Evolutionary conservation across 2,113 vertebrate genomes (phyloP).

Genomic region (Equus quagga): DNA sequence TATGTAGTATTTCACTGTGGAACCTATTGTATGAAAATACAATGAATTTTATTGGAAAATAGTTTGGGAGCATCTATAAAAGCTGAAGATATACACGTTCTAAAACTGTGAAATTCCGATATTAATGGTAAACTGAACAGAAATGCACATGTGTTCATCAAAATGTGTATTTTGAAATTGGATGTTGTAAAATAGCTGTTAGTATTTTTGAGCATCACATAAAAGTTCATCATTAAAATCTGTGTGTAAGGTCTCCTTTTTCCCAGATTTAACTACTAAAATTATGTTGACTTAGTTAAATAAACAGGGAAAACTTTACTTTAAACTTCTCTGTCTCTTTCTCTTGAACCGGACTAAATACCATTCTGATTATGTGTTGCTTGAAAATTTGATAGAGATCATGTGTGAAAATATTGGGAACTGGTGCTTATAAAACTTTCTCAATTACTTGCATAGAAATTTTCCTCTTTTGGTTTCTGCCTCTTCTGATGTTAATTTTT

Average conservation of each 20-base stretch:
- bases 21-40: background rate
- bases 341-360: background rate
- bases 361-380: background rate
- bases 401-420: background rate
- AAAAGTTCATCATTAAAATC: background rate
- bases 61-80: background rate
- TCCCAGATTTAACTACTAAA: background rate
- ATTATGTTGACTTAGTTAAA: background rate
- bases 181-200: background rate
- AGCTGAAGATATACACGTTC: background rate
- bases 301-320: background rate
- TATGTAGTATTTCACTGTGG: background rate
- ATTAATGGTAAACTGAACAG: background rate
- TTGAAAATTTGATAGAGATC: background rate
- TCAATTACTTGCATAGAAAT: background rate
- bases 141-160: background rate
- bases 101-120: background rate
- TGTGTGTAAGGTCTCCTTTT: background rate
- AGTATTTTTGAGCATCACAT: background rate
- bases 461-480: background rate
- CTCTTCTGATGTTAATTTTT: background rate
- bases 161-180: background rate
- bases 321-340: background rate
- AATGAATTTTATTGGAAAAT: background rate
- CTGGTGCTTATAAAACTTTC: background rate